Conservation (phyloP, 2,113 vertebrate genomes). For the Psilopsiagon aurifrons region DNA sequence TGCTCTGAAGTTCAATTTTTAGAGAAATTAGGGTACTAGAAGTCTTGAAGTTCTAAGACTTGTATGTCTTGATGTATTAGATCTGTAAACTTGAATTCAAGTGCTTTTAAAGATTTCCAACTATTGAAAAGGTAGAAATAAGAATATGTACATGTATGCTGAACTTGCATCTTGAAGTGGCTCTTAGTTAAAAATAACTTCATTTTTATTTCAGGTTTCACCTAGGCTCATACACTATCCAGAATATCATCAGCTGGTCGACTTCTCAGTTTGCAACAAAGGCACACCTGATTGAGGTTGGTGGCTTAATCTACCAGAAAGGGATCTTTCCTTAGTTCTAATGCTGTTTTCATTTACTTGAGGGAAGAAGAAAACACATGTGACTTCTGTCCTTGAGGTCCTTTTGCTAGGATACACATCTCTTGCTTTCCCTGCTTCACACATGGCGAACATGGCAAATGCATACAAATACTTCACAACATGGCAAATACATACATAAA, state of each 20-base stretch:
- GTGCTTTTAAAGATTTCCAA: neutral
- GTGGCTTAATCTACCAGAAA: slow-evolving; percentile 35
- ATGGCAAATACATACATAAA: neutral
- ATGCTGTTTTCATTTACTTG: neutral
- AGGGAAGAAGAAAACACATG: neutral
- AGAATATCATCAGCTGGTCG: slow-evolving; percentile 82
- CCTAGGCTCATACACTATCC: slow-evolving; percentile 86
- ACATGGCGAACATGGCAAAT: neutral
- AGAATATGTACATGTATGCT: neutral
- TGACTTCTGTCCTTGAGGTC: neutral
- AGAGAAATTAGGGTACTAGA: neutral
- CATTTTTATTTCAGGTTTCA: slow-evolving; percentile 81
- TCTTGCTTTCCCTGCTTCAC: neutral
- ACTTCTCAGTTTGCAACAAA: slow-evolving; percentile 90
- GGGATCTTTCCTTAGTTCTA: neutral
- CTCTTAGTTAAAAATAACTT: neutral
- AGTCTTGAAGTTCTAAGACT: neutral
- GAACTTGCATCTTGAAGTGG: neutral
- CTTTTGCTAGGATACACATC: neutral
- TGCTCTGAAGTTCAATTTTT: neutral
- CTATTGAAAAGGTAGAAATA: neutral
- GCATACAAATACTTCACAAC: neutral
- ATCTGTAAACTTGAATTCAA: neutral
- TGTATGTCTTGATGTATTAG: neutral
- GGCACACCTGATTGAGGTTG: slow-evolving; percentile 85